Base-by-base conservation (phyloP, 1,140 invertebrate genomes). In the Potamilus streckersoni region DNA sequence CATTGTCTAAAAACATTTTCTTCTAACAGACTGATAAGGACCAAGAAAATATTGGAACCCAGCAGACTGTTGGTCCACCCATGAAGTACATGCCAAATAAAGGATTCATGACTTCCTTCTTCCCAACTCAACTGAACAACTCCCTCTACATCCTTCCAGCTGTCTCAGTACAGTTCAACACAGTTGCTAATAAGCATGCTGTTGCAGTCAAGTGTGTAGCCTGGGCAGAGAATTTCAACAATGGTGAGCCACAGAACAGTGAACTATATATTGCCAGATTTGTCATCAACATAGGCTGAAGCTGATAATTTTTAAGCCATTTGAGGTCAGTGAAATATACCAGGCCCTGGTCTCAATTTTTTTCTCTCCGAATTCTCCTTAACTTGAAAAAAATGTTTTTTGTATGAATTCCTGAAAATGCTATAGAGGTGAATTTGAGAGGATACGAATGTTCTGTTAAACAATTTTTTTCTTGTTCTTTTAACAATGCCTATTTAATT, bases 101-200 rank as follows among this genome's bases (percentile, higher is more conserved):
- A 49, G 38, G 38, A 49, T 49, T 49, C 38, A 49, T 49, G 38
- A 49, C 38, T 49, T 6, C 38, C 38, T 49, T 49, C 38, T 49
- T 49, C 38, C 38, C 38, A 49, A 11, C 38, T 49, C 38, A 49
- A 49, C 38, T 49, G 4, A 8, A 11, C 11, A 49, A 49, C 38
- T 49, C 38, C 11, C 6, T 49, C 11, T 76, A 77, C 71, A 55
- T 80, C 23, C 16, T n/a, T 8, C 79, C 71, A 11, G 69, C 61
- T 16, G 79, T 77, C 19, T 77, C 77, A 75, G 71, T 80, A 14
- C 59, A 77, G 17, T 77, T 80, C 62, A 80, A 80, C 62, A 66
- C 67, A 6, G 6, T 80, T 14, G 60, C 63, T 55, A 58, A 57
- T 4, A 20, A 58, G 57, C 56, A 56, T 63, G 23, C 62, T 27